phyloP scores from a whole-genome alignment of 2,797 vertebrate species.

The Acanthornis magna region DNA sequence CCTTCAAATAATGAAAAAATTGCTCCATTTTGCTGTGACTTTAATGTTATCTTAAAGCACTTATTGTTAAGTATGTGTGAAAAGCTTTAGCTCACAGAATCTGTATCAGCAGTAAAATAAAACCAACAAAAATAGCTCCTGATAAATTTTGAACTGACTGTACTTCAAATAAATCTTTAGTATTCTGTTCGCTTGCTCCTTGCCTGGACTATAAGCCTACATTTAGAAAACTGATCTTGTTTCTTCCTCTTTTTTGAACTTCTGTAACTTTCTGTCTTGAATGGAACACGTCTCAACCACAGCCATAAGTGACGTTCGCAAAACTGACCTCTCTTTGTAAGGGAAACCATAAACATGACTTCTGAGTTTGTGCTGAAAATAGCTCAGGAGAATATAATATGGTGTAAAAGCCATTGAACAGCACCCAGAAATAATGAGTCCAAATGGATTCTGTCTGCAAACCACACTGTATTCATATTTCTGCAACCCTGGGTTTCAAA shows the following conservation, averaged over 20 bases:
- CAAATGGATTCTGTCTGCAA: slow-evolving; percentile 7
- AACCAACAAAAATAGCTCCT: neutral
- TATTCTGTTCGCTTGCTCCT: neutral
- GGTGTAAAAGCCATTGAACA: neutral
- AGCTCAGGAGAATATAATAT: neutral
- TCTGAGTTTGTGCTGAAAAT: neutral
- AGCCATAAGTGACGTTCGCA: neutral
- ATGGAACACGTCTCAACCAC: neutral
- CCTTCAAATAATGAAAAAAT: neutral
- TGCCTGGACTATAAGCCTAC: neutral
- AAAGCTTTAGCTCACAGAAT: neutral
- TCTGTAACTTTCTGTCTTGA: neutral
- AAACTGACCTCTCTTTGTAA: neutral
- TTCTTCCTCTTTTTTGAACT: neutral
- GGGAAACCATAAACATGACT: neutral
- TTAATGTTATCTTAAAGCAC: neutral
- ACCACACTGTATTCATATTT: neutral
- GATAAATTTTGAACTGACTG: neutral
- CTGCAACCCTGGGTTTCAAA: slow-evolving; percentile 17
- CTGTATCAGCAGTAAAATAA: neutral
- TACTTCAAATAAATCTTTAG: slow-evolving; percentile 5
- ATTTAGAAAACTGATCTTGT: neutral
- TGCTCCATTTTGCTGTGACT: neutral
- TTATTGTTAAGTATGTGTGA: neutral
- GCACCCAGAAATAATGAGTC: slow-evolving; percentile 26